These are phyloP conservation scores for Serinus canaria DNA, from an alignment of 2,113 vertebrate species.

Conservation along the genomic window DNA sequence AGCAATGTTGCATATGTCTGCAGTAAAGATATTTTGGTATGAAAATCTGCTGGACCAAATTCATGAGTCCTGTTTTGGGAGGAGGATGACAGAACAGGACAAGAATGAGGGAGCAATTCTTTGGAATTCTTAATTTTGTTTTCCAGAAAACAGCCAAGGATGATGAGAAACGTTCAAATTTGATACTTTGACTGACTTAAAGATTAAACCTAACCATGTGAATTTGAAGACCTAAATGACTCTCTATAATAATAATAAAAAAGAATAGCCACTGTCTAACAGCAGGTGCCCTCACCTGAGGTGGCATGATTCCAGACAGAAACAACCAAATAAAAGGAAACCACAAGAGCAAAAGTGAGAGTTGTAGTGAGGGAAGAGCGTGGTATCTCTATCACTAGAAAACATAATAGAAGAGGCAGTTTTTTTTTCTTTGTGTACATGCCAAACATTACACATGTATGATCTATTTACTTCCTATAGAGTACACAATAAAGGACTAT, in stretches of 20 bases:
- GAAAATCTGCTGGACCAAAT: not conserved
- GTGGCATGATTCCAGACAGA: not conserved
- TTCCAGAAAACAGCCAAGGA: not conserved
- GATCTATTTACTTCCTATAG: not conserved
- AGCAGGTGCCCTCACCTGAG: not conserved
- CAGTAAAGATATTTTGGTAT: not conserved
- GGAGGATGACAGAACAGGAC: not conserved
- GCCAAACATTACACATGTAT: not conserved
- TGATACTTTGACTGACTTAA: not conserved
- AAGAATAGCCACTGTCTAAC: not conserved
- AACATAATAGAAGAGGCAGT: not conserved
- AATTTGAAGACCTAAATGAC: not conserved
- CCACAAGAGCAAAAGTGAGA: not conserved
- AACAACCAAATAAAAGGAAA: not conserved
- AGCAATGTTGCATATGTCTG: not conserved
- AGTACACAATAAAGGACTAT: not conserved
- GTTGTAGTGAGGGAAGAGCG: not conserved
- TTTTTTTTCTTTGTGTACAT: not conserved
- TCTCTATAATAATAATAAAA: not conserved
- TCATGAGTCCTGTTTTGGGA: not conserved
- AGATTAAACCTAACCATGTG: not conserved
- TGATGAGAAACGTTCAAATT: not conserved
- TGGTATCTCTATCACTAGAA: not conserved
- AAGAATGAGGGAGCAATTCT: not conserved
- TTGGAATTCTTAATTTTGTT: not conserved